Evolutionary conservation across 2,113 vertebrate genomes (phyloP), one percentile per base, ranked within the genome.

Genomic region (Chauna torquata): DNA sequence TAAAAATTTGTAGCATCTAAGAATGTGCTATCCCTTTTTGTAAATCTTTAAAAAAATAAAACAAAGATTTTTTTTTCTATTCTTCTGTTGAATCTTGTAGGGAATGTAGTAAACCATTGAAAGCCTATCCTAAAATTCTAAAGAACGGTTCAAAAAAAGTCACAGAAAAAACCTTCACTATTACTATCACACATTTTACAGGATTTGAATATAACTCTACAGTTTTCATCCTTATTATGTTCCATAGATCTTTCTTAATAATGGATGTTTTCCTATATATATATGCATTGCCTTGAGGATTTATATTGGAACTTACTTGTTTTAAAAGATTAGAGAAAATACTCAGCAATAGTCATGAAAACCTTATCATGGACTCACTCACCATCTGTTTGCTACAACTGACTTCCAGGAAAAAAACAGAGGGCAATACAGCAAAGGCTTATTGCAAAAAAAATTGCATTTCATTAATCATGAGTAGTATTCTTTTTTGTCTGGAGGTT

Each of bases 251-350:
- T 2, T 12, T 75, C 27, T 79, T 58, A 30, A 61, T 55, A 79
- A 84, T 8, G 5, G 16, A 11, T 75, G 22, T 58, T 36, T 57
- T 7, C 28, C 70, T 69, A 59, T 59, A 5, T 20, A 19, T 38
- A 23, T 59, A 10, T 72, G 42, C 22, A 30, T 54, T 77, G 50
- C 50, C 50, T 66, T 36, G 59, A 70, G 68, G 79, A 81, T 94
- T 96, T 92, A 45, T 27, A 18, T 8, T 66, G 55, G 50, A 93
- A 32, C 16, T 42, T 90, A 44, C 57, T 71, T 89, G 28, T 84
- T 94, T 86, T 65, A 80, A 82, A 62, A 90, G 87, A 93, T 93
- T 95, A 91, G 45, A 70, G 59, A 78, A 75, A 94, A 90, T 72
- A 54, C 34, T 66, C n/a, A 7, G 44, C 9, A n/a, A 22, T 32